Percentiles rank a stretch among this genome's conserved stretches.
Evolutionary conservation across 2,113 vertebrate genomes (phyloP).

Genomic region (Cyphomyrus discorhynchus): DNA sequence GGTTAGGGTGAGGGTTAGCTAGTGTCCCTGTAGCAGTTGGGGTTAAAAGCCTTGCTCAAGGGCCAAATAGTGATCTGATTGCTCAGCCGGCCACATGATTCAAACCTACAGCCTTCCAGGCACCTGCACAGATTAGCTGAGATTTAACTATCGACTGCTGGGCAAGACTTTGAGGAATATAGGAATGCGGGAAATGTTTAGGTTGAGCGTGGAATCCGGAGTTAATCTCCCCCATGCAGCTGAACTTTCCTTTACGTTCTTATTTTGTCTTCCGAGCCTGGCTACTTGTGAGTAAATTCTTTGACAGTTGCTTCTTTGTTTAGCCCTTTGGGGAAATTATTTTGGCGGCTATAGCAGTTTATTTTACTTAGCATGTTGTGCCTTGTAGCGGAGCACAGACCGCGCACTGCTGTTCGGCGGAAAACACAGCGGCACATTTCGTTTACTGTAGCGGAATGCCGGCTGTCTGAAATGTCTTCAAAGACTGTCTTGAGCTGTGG

Average conservation of each 20-base stretch:
- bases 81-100: neutral
- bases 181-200: neutral
- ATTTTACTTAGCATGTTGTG: neutral
- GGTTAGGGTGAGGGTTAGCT: neutral
- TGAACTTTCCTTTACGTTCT: neutral
- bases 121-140: neutral
- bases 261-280: neutral
- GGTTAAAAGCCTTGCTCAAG: neutral
- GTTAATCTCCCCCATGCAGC: neutral
- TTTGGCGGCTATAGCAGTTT: neutral
- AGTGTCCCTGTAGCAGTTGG: neutral
- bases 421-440: neutral
- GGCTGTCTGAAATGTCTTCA: neutral
- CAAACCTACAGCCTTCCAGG: neutral
- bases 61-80: neutral
- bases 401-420: neutral
- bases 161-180: neutral
- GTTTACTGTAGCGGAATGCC: neutral
- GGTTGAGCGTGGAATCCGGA: neutral
- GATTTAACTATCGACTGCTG: neutral
- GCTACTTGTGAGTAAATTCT: neutral
- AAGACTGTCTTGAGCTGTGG: neutral
- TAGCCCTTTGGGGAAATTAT: conserved; percentile 5
- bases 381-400: neutral
- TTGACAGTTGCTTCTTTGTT: conserved; percentile 3